These are phyloP conservation scores for Oscheius sp. DNA, from an alignment of 2,888 invertebrate genomes.

Conservation along the genomic window DNA sequence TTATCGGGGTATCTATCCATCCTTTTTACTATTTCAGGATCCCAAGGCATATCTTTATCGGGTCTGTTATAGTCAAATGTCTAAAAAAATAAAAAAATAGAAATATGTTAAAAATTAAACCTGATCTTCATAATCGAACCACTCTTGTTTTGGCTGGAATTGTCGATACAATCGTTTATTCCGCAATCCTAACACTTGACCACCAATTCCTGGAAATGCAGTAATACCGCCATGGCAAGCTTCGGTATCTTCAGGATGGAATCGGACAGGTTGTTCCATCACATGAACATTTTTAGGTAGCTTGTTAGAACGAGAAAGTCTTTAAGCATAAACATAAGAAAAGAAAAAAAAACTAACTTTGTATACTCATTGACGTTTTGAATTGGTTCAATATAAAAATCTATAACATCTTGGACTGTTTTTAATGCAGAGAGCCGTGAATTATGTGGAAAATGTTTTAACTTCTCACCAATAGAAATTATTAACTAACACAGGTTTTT, in stretches of 20 bases:
- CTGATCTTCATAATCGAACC: conserved; percentile 69
- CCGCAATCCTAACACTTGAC: conserved; percentile 60
- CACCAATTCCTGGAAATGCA: conserved; percentile 66
- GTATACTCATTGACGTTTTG: conserved; percentile 59
- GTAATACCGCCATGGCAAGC: conserved; percentile 66
- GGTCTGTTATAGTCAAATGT: conserved; percentile 49
- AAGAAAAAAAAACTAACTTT: conserved; percentile 34
- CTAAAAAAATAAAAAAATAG: conserved; percentile 27
- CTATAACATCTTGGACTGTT: conserved; percentile 53
- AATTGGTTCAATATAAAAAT: conserved; percentile 62
- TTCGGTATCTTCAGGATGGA: conserved; percentile 66
- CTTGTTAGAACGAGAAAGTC: conserved; percentile 51
- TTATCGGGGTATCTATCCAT: conserved; percentile 67
- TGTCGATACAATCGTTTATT: conserved; percentile 64
- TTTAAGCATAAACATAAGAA: conserved; percentile 1
- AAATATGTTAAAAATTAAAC: conserved; percentile 20
- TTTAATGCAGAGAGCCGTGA: conserved; percentile 57
- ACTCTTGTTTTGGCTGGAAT: conserved; percentile 67
- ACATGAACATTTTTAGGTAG: conserved; percentile 63
- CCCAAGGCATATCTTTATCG: conserved; percentile 68
- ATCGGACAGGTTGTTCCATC: conserved; percentile 62
- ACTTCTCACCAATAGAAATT: conserved; percentile 27
- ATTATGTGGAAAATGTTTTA: conserved; percentile 57
- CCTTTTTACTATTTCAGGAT: conserved; percentile 62
- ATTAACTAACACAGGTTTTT: conserved; percentile 28